Conservation (phyloP, 2,113 vertebrate species). For the Acrocephalus arundinaceus region DNA sequence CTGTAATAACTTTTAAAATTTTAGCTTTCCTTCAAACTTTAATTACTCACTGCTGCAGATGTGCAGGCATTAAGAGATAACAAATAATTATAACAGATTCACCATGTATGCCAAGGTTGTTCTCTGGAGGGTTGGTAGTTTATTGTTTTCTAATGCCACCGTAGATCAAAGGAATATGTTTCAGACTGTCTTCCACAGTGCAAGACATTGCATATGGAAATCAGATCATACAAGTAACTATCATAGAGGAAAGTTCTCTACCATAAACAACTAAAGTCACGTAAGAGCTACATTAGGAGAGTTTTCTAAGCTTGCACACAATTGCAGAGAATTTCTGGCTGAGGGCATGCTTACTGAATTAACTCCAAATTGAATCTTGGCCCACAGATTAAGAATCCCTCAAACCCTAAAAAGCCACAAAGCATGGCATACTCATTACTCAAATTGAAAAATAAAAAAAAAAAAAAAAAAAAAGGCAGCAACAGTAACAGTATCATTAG, state of each 20-base stretch:
- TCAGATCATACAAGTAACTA: neutral
- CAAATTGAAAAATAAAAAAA: neutral
- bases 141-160: neutral
- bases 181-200: neutral
- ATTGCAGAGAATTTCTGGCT: neutral
- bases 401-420: neutral
- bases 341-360: neutral
- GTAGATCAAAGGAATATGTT: conserved; percentile 32
- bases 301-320: neutral
- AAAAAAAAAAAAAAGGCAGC: rapidly evolving
- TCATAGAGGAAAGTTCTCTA: neutral
- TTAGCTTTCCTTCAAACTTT: conserved; percentile 11
- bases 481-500: neutral
- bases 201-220: neutral
- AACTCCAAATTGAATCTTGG: neutral
- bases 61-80: conserved; percentile 34
- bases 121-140: neutral
- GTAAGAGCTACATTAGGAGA: neutral
- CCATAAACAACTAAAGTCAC: neutral
- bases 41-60: conserved; percentile 16
- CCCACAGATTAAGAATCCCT: neutral
- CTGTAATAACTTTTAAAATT: conserved; percentile 18
- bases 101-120: neutral
- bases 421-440: neutral
- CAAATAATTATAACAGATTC: conserved; percentile 35